Base-by-base conservation (phyloP, 2,113 vertebrate species). In the Lepus europaeus region DNA sequence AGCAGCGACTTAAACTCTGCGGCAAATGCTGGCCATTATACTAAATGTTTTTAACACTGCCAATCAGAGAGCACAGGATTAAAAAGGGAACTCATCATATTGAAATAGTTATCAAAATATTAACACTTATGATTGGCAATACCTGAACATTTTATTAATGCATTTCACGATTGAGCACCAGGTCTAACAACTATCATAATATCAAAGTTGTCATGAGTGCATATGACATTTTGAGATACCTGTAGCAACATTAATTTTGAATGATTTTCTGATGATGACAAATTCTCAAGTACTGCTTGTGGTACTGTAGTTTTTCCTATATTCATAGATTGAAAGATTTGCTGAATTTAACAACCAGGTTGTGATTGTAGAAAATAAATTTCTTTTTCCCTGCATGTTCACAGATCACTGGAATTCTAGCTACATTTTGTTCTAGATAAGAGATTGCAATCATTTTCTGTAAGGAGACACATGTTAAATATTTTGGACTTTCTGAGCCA, bases 341-440 rank as follows among this genome's bases (percentile, higher is more conserved):
- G 6, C 19, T 72, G 49, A 73, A 77, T 81, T 94, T 16, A 79
- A 2, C 20, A 77, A 51, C 56, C 25, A 82, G 23, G 82, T n/a
- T 39, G 51, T 94, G 27, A 6, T 72, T 27, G 23, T 77, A 82
- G 80, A 82, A 51, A 92, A 66, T 70, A 87, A 92, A 17, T 76
- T 70, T 39, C 1, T 17, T 53, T 70, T 83, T 69, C 25, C 9
- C 20, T 72, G n/a, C 2, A 53, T 14, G 36, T 81, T 90, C 49
- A 39, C 13, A 81, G 76, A 59, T 76, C 29, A 5, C 59, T 89
- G 22, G 61, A 81, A 56, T 85, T 91, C 13, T 78, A 59, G 16
- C 39, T 87, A 9, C 8, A 29, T 74, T 73, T 90, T 82, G 2
- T 81, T 74, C 25, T 76, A 79, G 33, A 92, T 20, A 2, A 27